phyloP scores from a whole-genome alignment of 1,140 invertebrate species.

The Caenorhabditis brenneri region DNA sequence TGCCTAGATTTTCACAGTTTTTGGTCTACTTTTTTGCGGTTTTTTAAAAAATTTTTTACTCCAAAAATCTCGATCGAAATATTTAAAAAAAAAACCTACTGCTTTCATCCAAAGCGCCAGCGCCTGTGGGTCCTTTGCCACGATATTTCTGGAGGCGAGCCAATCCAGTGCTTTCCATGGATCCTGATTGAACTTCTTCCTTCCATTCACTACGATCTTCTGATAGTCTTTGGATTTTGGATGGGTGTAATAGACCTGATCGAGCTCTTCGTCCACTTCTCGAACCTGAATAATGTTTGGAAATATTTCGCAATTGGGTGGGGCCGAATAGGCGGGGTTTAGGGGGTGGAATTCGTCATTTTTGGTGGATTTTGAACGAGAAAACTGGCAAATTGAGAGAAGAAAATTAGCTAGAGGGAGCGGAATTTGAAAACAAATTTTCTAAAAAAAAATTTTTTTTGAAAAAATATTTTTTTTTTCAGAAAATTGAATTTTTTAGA shows the following conservation, averaged over 20 bases:
- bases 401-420: too few species aligned
- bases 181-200: constrained; percentile 29
- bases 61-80: too few species aligned
- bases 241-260: constrained; percentile 44
- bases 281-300: constrained; percentile 9
- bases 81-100: not conserved
- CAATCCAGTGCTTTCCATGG: constrained; percentile 32
- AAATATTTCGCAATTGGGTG: not conserved
- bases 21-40: too few species aligned
- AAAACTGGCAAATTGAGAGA: not conserved
- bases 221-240: constrained; percentile 34
- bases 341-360: not conserved
- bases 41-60: not conserved
- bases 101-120: constrained; percentile 18
- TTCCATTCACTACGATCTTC: constrained; percentile 12
- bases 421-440: too few species aligned
- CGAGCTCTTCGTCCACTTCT: constrained; percentile 46
- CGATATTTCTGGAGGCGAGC: not conserved
- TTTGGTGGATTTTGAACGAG: not conserved
- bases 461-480: too few species aligned
- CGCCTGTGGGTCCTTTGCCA: not conserved
- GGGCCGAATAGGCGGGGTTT: not conserved
- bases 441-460: too few species aligned
- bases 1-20: too few species aligned
- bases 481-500: not conserved